A percentile compares a stretch with the other conserved stretches of the same genome.
Conservation (phyloP, 2,888 invertebrate species). For the Saturnia japonica region DNA sequence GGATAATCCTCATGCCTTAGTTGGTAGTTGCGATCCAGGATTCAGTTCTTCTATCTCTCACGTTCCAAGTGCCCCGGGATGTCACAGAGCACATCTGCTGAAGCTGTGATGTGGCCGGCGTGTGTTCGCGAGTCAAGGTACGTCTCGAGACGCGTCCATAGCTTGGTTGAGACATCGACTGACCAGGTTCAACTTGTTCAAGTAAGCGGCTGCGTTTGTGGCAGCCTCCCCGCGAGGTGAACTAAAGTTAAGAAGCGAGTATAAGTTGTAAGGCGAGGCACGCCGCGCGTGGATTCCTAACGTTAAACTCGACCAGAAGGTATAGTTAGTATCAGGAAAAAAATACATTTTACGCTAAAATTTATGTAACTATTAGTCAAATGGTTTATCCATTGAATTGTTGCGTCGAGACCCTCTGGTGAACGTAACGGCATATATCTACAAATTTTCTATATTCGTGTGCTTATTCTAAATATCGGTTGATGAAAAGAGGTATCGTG, state of each 20-base stretch:
- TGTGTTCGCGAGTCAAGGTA: conserved; percentile 49
- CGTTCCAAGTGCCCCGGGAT: not conserved
- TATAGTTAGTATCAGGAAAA: not conserved
- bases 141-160: conserved; percentile 50
- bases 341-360: not conserved
- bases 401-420: not conserved
- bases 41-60: not conserved
- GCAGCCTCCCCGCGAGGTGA: conserved; percentile 58
- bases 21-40: not conserved
- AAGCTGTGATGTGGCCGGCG: too few species aligned
- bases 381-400: not conserved
- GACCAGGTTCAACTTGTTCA: conserved; percentile 59
- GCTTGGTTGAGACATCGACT: conserved; percentile 56
- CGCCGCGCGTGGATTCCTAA: too few species aligned
- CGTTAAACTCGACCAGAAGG: too few species aligned
- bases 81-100: not conserved
- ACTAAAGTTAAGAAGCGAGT: too few species aligned
- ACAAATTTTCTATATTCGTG: not conserved
- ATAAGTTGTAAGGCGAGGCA: too few species aligned
- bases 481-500: not conserved
- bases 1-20: not conserved
- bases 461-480: not conserved
- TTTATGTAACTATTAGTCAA: not conserved
- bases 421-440: not conserved
- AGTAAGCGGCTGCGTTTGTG: conserved; percentile 54